Percentiles rank a stretch among this genome's conserved stretches.
Evolutionary conservation across 2,888 invertebrate genomes (phyloP).

Genomic region (Andrena bicolor): DNA sequence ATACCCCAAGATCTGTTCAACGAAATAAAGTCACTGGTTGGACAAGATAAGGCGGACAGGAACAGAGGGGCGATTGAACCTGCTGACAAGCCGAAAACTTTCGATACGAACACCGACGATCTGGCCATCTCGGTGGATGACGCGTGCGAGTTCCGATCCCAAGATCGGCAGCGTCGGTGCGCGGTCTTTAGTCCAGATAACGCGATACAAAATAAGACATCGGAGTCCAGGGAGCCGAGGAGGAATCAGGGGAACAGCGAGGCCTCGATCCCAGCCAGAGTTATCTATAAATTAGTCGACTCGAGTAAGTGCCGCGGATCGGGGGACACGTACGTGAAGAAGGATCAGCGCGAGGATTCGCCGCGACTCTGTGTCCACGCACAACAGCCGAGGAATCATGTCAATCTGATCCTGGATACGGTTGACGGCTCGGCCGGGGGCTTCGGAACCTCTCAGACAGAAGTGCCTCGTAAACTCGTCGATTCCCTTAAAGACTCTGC

Average conservation of each 20-base stretch:
- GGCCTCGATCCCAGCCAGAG: slow-evolving; percentile 15
- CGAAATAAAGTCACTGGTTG: neutral
- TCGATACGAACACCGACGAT: neutral
- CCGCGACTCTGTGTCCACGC: neutral
- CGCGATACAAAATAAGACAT: slow-evolving; percentile 6
- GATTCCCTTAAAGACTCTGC: slow-evolving; percentile 42
- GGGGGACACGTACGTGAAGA: neutral
- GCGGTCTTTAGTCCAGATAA: neutral
- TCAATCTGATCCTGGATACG: slow-evolving; percentile 40
- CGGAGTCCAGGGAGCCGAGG: neutral
- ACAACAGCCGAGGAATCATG: slow-evolving; percentile 13
- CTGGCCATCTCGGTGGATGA: neutral
- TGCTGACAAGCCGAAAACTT: slow-evolving; percentile 29
- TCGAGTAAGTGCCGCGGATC: neutral
- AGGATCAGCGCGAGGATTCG: slow-evolving; percentile 19
- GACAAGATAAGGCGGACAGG: neutral
- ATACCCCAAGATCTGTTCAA: neutral
- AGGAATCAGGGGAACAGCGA: slow-evolving; percentile 1
- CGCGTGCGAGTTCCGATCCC: neutral
- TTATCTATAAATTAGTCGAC: slow-evolving; percentile 15
- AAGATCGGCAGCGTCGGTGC: neutral
- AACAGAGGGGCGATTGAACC: neutral
- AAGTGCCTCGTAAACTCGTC: slow-evolving; percentile 56
- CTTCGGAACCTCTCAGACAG: neutral
- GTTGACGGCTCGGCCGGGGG: slow-evolving; percentile 7